These are phyloP conservation scores for Coreius guichenoti DNA, from an alignment of 2,797 vertebrate species.

Conservation along the genomic window DNA sequence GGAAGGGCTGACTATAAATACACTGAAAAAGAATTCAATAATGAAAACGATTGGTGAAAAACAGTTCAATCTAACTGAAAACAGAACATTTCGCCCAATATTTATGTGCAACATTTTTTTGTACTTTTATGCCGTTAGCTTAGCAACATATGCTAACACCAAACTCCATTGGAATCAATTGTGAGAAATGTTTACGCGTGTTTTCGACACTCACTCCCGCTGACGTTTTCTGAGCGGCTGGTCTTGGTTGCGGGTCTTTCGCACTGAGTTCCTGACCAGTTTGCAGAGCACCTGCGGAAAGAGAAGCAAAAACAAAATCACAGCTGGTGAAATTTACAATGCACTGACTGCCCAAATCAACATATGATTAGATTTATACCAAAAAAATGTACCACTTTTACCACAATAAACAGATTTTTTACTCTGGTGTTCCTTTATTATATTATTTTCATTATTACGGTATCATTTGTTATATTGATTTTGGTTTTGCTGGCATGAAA, in stretches of 20 bases:
- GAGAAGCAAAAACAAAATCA: slow-evolving; percentile 48
- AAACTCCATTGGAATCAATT: not conserved
- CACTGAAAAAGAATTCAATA: not conserved
- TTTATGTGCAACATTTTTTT: not conserved
- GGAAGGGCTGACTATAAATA: not conserved
- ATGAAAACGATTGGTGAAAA: not conserved
- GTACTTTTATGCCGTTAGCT: not conserved
- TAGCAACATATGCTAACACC: not conserved
- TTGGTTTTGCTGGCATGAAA: slow-evolving; percentile 4
- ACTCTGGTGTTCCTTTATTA: not conserved
- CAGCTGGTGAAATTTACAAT: slow-evolving; percentile 16
- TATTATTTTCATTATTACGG: not conserved
- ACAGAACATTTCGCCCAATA: not conserved
- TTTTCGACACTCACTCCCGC: slow-evolving; percentile 80
- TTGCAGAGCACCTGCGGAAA: slow-evolving; percentile 83
- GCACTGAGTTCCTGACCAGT: slow-evolving; percentile 89
- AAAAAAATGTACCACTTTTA: not conserved
- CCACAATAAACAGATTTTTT: not conserved
- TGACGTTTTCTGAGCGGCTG: slow-evolving; percentile 84
- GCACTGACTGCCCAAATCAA: not conserved
- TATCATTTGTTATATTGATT: not conserved
- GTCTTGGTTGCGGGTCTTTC: slow-evolving; percentile 86
- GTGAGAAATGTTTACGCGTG: no score
- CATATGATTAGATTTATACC: not conserved
- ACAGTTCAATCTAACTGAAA: not conserved